Evolutionary conservation across 1,140 invertebrate genomes (phyloP), one percentile per base, ranked within the genome.

Genomic region (Lepidurus couesii): DNA sequence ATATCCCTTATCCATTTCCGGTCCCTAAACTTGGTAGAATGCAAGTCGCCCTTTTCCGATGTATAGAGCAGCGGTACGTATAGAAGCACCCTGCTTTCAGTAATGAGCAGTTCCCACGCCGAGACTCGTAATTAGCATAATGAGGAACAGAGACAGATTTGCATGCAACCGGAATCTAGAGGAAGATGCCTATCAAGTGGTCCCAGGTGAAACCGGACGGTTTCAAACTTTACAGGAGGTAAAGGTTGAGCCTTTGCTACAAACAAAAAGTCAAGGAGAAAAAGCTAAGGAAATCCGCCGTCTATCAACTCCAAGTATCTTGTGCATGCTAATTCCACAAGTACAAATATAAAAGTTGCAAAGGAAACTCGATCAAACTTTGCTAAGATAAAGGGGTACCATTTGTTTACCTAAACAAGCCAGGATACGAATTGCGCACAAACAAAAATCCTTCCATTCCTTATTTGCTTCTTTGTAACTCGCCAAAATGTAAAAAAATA

Each of bases 81-180:
- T 13, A 13, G 53, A 65, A 65, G 21, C 53, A 65, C 53, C 53
- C 53, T n/a, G 53, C 53, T 65, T 21, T 9, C 21, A 13, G 53
- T 65, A 65, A 65, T 65, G 53, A 65, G 53, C 53, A 65, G 53
- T 65, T 65, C 53, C 53, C 53, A 65, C 53, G 53, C 53, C 53
- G 53, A 65, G 53, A 65, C 53, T 65, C 53, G 53, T 65, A 65
- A 21, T 65, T 65, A 65, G 53, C 53, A 65, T 65, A 65, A 65
- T 65, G 13, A 65, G 53, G 53, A 65, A 65, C 53, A 65, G 53
- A 65, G 53, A 21, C 53, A 65, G 53, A 65, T 65, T 65, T 65
- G 53, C 53, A 65, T 65, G 53, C 53, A 65, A 65, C 53, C 53
- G 53, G 53, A 65, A n/a, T 65, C 53, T 65, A 65, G 9, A 65